These are phyloP conservation scores for Diaprepes abbreviatus DNA, from an alignment of 2,888 invertebrate genomes.

Conservation along the genomic window DNA sequence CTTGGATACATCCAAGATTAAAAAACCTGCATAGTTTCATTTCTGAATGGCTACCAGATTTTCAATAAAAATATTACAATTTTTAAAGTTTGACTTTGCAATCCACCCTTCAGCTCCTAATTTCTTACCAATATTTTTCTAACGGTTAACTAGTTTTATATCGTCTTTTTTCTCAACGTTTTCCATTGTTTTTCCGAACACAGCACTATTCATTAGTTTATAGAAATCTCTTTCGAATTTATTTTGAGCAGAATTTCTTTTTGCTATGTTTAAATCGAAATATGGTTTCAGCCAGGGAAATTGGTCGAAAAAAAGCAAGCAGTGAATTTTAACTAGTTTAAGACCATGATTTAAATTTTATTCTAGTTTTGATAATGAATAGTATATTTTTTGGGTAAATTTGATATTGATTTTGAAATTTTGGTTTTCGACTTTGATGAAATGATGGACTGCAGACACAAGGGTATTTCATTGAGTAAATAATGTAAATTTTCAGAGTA, in stretches of 20 bases:
- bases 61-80: conserved; percentile 1
- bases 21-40: background rate
- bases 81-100: background rate
- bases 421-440: too few species aligned
- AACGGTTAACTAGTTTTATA: background rate
- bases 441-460: conserved; percentile 1
- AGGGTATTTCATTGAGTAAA: background rate
- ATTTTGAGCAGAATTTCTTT: background rate
- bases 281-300: conserved; percentile 8
- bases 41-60: background rate
- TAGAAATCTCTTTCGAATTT: too few species aligned
- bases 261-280: conserved; percentile 13
- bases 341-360: conserved; percentile 10
- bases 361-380: conserved; percentile 4
- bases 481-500: conserved; percentile 12
- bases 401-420: conserved; percentile 11
- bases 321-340: background rate
- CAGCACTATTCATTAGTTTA: too few species aligned
- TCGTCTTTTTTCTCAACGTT: background rate
- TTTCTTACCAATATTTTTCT: background rate
- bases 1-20: too few species aligned
- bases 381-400: conserved; percentile 7
- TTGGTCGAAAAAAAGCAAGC: background rate
- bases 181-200: too few species aligned
- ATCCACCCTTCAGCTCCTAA: background rate